Evolutionary conservation across 2,888 invertebrate species (phyloP), one percentile per base, ranked within the genome.

Genomic region (Cantharis rufa): DNA sequence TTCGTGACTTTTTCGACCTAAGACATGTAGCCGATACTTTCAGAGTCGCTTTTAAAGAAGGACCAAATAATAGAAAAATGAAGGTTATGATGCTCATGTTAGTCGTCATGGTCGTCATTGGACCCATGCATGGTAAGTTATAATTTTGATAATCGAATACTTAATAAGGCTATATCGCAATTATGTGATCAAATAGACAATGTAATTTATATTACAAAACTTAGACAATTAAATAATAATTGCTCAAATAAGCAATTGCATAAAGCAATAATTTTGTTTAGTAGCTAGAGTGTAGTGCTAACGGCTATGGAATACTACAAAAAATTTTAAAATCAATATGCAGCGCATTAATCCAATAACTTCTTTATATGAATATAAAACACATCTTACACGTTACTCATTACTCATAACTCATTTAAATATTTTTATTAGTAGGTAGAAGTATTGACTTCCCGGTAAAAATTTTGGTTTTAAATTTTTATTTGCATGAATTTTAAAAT

Each of bases 101-200:
- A 75, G 94, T 95, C 18, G 92, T 95, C 15, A 95, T 95, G 91
- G 95, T 95, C 63, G 94, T 95, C 79, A 95, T 95, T 83, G 95
- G 96, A 71, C 95, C 95, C 0, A 91, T 95, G 88, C 95, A 95
- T 84, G 96, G 96, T 95, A 87, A 92, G 92, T 87, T 62, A 2
- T n/a, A 48, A 48, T 48, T 48, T 48, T 48, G n/a, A 48, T 48
- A 48, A 4, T n/a, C 5, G n/a, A 48, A 48, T 48, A 48, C 48
- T 9, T 48, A 48, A n/a, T 48, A n/a, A 32, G n/a, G 13, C 5
- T n/a, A n/a, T 28, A 10, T 2, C 11, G 32, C 32, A n/a, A 32
- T 32, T 32, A 32, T 5, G n/a, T 32, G 32, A 32, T 32, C 13
- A 32, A 13, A 13, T 13, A 32, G 32, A 11, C n/a, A n/a, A n/a